A percentile compares a stretch with the other conserved stretches of the same genome.
phyloP scores from a whole-genome alignment of 1,140 invertebrate species.

The Batillaria attramentaria region DNA sequence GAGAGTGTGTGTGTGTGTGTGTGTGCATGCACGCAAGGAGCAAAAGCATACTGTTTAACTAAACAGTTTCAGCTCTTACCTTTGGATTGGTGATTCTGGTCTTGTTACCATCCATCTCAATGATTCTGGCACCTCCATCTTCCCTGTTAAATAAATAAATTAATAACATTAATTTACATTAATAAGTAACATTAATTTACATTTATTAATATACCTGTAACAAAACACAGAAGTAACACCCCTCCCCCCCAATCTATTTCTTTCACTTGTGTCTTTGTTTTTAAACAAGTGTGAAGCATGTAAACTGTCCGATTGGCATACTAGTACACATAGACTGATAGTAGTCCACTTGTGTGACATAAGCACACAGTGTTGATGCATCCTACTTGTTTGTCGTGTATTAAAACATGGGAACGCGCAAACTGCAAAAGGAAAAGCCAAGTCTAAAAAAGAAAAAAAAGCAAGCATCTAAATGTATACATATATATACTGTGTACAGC shows the following conservation, averaged over 20 bases:
- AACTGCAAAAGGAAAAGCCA: too few species aligned
- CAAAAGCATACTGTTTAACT: neutral
- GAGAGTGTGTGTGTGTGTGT: conserved; percentile 3
- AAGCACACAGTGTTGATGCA: too few species aligned
- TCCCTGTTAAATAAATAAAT: conserved; percentile 4
- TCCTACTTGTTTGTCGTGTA: too few species aligned
- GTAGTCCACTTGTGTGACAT: too few species aligned
- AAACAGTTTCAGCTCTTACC: conserved; percentile 72
- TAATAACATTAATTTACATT: neutral
- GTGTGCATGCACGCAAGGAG: neutral
- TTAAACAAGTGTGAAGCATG: neutral
- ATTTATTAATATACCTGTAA: neutral
- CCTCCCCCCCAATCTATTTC: neutral
- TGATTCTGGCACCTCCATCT: conserved; percentile 81
- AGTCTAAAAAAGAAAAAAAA: too few species aligned
- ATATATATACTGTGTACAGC: too few species aligned
- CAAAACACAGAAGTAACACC: neutral
- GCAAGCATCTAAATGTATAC: too few species aligned
- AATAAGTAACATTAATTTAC: neutral
- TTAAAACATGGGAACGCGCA: too few species aligned
- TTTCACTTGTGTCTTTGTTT: neutral
- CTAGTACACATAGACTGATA: neutral
- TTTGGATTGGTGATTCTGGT: conserved; percentile 86
- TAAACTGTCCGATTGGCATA: neutral
- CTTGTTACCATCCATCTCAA: conserved; percentile 90